phyloP scores from a whole-genome alignment of 2,888 invertebrate genomes.

The Platycheirus rosarum region DNA sequence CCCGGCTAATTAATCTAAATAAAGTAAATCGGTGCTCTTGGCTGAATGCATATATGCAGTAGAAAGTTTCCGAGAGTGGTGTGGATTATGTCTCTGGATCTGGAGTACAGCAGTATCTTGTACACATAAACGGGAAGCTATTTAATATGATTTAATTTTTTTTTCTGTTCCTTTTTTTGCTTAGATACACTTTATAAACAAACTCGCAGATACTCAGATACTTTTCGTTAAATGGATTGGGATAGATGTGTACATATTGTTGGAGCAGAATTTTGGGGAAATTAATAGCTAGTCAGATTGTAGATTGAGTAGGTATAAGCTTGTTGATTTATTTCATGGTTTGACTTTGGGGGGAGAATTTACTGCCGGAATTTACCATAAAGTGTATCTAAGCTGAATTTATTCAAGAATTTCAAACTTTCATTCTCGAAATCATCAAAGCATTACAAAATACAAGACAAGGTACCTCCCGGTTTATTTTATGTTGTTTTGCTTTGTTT shows the following conservation, averaged over 20 bases:
- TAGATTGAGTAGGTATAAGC: conserved; percentile 17
- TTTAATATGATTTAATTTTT: conserved; percentile 64
- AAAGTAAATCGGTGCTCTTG: conserved; percentile 71
- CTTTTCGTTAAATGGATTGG: conserved; percentile 8
- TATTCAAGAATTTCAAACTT: conserved; percentile 2
- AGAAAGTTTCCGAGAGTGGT: conserved; percentile 43
- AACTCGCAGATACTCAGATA: neutral
- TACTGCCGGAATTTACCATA: conserved; percentile 36
- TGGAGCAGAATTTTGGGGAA: conserved; percentile 35
- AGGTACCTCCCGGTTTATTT: neutral
- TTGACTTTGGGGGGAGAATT: conserved; percentile 37
- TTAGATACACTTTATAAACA: conserved; percentile 26
- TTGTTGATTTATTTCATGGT: conserved; percentile 51
- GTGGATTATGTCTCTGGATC: conserved; percentile 29
- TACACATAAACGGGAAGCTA: conserved; percentile 72
- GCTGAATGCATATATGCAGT: conserved; percentile 12
- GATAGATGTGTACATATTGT: conserved; percentile 9
- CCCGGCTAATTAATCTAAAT: conserved; percentile 74
- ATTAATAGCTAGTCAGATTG: conserved; percentile 48
- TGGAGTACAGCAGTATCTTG: conserved; percentile 18
- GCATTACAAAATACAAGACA: neutral
- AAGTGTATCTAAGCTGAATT: conserved; percentile 17
- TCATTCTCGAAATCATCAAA: conserved; percentile 26
- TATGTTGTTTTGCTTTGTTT: neutral
- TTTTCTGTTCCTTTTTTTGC: conserved; percentile 4